Conservation (phyloP, 2,888 invertebrate genomes). For the Trissoscelio sp. region DNA sequence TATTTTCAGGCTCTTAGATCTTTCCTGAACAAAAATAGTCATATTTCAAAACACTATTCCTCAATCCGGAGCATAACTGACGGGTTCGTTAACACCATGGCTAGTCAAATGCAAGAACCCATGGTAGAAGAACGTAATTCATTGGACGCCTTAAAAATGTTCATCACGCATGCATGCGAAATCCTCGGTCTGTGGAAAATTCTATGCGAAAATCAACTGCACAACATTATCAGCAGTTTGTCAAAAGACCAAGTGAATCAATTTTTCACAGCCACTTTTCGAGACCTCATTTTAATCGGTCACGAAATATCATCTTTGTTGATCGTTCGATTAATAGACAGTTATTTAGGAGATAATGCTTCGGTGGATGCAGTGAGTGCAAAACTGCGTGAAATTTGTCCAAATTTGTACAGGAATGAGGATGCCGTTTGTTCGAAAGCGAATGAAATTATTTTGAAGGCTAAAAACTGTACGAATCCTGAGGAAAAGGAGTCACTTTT, state of each 20-base stretch:
- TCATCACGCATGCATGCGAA: slow-evolving; percentile 92
- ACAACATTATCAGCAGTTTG: slow-evolving; percentile 89
- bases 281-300: slow-evolving; percentile 91
- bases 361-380: slow-evolving; percentile 96
- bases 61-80: slow-evolving; percentile 74
- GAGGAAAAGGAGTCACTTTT: slow-evolving; percentile 91
- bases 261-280: slow-evolving; percentile 86
- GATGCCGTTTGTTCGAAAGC: slow-evolving; percentile 98
- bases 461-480: slow-evolving; percentile 89
- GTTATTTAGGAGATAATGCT: slow-evolving; percentile 97
- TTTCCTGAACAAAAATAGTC: slow-evolving; percentile 90
- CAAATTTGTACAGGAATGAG: slow-evolving; percentile 96
- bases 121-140: slow-evolving; percentile 89
- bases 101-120: slow-evolving; percentile 79
- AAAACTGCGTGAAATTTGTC: slow-evolving; percentile 94
- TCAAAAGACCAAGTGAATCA: slow-evolving; percentile 87
- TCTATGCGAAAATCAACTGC: slow-evolving; percentile 95
- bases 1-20: slow-evolving; percentile 87
- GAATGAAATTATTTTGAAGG: slow-evolving; percentile 93
- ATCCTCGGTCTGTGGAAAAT: slow-evolving; percentile 97
- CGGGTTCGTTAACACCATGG: slow-evolving; percentile 78
- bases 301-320: slow-evolving; percentile 90
- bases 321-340: slow-evolving; percentile 93
- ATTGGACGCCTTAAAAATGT: slow-evolving; percentile 89
- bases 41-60: slow-evolving; percentile 81